Percentiles rank a stretch among this genome's conserved stretches.
Conservation (phyloP, 2,888 invertebrate species). For the Gandaritis pyraliata region DNA sequence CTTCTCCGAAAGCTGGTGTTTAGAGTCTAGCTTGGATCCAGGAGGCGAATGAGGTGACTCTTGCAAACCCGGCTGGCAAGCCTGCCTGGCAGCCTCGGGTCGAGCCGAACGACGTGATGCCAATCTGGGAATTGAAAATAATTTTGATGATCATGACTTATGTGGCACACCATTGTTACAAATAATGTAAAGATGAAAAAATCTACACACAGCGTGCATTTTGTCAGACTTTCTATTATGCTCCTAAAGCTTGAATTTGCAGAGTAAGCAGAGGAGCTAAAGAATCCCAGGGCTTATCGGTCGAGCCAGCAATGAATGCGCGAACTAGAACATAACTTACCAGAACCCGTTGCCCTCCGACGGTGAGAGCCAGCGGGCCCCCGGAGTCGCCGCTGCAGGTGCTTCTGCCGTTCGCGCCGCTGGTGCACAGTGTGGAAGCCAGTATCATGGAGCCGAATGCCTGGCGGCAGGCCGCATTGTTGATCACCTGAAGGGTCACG, state of each 20-base stretch:
- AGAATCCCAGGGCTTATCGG: too few species aligned
- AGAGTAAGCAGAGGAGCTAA: too few species aligned
- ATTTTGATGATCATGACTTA: too few species aligned
- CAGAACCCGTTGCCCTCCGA: conserved; percentile 50
- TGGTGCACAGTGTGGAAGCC: conserved; percentile 60
- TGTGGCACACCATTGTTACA: too few species aligned
- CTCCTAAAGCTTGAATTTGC: too few species aligned
- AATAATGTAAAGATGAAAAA: too few species aligned
- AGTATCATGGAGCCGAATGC: conserved; percentile 51
- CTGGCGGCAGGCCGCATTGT: conserved; percentile 58
- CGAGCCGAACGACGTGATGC: conserved; percentile 44
- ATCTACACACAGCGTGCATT: too few species aligned
- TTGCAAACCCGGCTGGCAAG: conserved; percentile 44
- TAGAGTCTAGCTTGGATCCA: conserved; percentile 44
- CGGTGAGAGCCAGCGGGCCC: conserved; percentile 55
- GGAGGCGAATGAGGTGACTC: conserved; percentile 46
- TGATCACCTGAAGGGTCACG: conserved; percentile 68
- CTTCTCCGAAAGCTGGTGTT: not conserved
- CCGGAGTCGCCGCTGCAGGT: conserved; percentile 72
- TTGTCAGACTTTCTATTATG: too few species aligned
- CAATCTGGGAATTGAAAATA: conserved; percentile 40
- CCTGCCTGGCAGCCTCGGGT: conserved; percentile 43
- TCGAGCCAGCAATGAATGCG: too few species aligned
- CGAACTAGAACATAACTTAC: conserved; percentile 36
- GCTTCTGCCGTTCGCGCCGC: conserved; percentile 55